Conservation (phyloP, 2,113 vertebrate genomes). For the Nothocercus nigrocapillus region DNA sequence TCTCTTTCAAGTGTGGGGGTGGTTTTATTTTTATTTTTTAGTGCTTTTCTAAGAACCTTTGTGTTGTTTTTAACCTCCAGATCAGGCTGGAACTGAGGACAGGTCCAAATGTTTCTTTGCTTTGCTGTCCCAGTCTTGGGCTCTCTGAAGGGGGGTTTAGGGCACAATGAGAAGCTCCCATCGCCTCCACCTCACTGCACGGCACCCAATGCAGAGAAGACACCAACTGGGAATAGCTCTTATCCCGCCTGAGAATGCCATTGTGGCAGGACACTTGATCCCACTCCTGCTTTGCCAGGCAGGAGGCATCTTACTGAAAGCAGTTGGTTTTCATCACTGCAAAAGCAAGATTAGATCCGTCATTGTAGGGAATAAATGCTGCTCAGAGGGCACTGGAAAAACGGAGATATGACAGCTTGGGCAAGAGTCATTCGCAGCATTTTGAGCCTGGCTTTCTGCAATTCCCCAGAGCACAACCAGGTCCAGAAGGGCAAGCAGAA, state of each 20-base stretch:
- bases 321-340: not conserved
- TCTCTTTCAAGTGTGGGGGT: constrained; percentile 69
- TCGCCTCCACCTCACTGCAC: fast-evolving
- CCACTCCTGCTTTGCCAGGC: not conserved
- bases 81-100: constrained; percentile 3
- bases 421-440: not conserved
- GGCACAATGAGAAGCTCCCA: not conserved
- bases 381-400: not conserved
- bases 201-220: not conserved
- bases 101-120: not conserved
- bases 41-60: constrained; percentile 42
- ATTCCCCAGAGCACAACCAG: not conserved
- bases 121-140: not conserved
- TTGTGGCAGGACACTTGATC: not conserved
- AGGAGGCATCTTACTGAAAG: not conserved
- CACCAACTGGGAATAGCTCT: not conserved
- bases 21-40: not conserved
- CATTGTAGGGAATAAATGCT: not conserved
- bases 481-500: not conserved
- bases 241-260: too few species aligned
- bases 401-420: not conserved
- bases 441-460: not conserved
- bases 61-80: constrained; percentile 62
- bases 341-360: not conserved
- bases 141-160: not conserved